Evolutionary conservation across 2,113 vertebrate species (phyloP).

Genomic region (Carollia perspicillata): DNA sequence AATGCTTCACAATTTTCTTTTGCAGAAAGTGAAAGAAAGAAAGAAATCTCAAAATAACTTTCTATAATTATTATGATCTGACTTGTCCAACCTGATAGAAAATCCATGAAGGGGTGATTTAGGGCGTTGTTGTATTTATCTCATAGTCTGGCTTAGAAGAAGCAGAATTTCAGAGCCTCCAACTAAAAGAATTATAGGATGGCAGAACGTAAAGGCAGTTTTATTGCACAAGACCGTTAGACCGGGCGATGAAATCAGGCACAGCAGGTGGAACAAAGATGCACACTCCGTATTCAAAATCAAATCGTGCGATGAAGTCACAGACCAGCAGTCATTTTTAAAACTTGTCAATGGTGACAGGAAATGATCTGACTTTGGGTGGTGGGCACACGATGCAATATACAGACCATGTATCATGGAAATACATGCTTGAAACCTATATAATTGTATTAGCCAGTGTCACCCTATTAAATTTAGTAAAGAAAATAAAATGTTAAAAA

Average conservation of each 20-base stretch:
- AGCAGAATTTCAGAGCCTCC: background rate
- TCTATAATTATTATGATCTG: background rate
- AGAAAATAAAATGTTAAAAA: background rate
- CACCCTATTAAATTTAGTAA: background rate
- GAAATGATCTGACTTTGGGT: background rate
- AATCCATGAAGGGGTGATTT: background rate
- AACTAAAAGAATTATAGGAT: background rate
- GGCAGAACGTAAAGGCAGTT: background rate
- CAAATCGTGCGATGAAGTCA: background rate
- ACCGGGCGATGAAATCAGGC: background rate
- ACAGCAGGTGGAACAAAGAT: background rate
- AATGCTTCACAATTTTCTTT: background rate
- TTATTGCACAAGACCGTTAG: background rate
- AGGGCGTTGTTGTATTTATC: background rate
- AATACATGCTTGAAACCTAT: too few relatives aligned
- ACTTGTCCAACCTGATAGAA: slow-evolving; percentile 4
- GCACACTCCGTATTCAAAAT: background rate
- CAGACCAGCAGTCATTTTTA: background rate
- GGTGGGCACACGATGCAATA: background rate
- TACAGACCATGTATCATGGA: background rate
- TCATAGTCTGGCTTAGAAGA: background rate
- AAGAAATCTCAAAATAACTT: slow-evolving; percentile 15
- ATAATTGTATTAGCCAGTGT: background rate
- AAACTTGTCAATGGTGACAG: background rate
- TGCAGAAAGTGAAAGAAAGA: background rate